These are phyloP conservation scores for Lophotis ruficrista DNA, from an alignment of 2,113 vertebrate species.

Conservation along the genomic window DNA sequence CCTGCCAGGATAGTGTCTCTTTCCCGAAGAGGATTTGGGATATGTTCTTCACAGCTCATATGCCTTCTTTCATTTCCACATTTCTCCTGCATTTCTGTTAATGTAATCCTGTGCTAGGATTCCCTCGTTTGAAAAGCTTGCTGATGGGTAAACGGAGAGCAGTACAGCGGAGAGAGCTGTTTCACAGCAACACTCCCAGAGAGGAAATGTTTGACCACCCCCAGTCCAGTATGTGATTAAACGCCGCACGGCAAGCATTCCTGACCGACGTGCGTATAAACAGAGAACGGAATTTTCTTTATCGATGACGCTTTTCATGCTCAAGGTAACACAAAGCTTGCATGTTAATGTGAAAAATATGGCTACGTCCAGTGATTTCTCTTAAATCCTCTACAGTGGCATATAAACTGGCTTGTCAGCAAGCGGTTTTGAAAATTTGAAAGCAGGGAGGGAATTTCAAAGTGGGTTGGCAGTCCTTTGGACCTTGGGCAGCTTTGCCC, in stretches of 20 bases:
- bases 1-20: neutral
- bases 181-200: neutral
- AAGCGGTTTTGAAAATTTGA: neutral
- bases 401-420: neutral
- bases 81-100: constrained; percentile 14
- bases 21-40: neutral
- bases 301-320: constrained; percentile 13
- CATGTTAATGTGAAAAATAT: constrained; percentile 2
- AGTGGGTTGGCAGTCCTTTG: neutral
- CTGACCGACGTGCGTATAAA: constrained; percentile 22
- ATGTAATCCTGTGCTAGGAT: constrained; percentile 15
- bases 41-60: constrained; percentile 44
- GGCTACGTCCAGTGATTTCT: neutral
- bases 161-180: neutral
- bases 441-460: neutral
- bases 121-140: neutral
- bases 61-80: constrained; percentile 30
- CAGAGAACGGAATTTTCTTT: neutral
- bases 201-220: constrained; percentile 37
- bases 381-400: neutral
- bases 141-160: constrained; percentile 3
- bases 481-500: neutral
- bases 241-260: constrained; percentile 33
- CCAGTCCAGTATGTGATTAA: constrained; percentile 29
- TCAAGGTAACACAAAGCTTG: neutral